phyloP scores from a whole-genome alignment of 2,888 invertebrate genomes.

The Amphipoea lucens region DNA sequence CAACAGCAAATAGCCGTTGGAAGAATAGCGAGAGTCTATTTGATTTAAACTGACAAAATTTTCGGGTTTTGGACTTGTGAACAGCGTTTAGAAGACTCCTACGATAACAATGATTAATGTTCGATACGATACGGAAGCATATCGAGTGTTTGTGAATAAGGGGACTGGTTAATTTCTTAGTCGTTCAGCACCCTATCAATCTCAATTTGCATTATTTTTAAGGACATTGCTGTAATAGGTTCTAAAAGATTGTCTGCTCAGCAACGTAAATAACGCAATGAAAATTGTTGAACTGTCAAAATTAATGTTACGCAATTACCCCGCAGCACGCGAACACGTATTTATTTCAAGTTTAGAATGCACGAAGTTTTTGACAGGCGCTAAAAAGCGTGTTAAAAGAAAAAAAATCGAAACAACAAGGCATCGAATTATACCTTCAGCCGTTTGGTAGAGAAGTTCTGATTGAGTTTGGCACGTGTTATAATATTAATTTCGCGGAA shows the following conservation, averaged over 20 bases:
- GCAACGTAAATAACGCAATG: background rate
- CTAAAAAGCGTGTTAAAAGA: slow-evolving; percentile 18
- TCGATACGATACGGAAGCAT: too few species aligned
- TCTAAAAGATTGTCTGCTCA: background rate
- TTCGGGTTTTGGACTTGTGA: too few species aligned
- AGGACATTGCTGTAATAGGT: background rate
- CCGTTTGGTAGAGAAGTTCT: slow-evolving; percentile 30
- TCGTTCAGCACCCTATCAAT: background rate
- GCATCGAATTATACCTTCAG: slow-evolving; percentile 39
- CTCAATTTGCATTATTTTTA: background rate
- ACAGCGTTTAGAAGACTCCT: too few species aligned
- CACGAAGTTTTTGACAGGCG: slow-evolving; percentile 10
- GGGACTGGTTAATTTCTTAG: slow-evolving; percentile 25
- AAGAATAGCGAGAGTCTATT: too few species aligned
- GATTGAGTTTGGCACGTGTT: slow-evolving; percentile 51
- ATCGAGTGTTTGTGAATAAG: too few species aligned
- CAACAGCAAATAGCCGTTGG: too few species aligned
- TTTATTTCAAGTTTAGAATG: slow-evolving; percentile 37
- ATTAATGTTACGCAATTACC: background rate
- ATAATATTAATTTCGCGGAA: slow-evolving; percentile 58
- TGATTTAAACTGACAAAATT: too few species aligned
- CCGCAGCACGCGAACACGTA: slow-evolving; percentile 10
- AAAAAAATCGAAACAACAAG: slow-evolving; percentile 29
- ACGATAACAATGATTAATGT: too few species aligned
- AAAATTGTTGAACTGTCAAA: background rate